A percentile compares a stretch with the other conserved stretches of the same genome.
These are phyloP conservation scores for Cylindroiulus punctatus DNA, from an alignment of 2,888 invertebrate species.

Conservation along the genomic window DNA sequence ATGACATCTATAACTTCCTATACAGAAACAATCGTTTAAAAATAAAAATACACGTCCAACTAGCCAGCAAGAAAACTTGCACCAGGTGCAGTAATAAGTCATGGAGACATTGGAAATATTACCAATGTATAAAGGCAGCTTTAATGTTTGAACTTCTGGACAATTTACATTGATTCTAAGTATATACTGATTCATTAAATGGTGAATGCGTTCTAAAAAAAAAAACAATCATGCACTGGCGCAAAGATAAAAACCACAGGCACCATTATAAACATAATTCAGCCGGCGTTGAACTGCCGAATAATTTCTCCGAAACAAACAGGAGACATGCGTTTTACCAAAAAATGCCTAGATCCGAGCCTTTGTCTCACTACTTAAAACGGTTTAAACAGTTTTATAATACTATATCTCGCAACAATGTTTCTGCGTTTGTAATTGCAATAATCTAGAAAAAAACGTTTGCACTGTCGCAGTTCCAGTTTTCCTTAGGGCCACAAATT, in stretches of 20 bases:
- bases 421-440: background rate
- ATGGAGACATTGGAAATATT: background rate
- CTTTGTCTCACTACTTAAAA: background rate
- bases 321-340: background rate
- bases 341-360: background rate
- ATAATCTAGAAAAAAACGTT: background rate
- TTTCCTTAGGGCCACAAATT: background rate
- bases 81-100: too few relatives aligned
- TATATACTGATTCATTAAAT: slow-evolving; percentile 16
- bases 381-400: background rate
- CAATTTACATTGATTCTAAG: slow-evolving; percentile 29
- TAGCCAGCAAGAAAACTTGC: too few relatives aligned
- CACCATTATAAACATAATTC: slow-evolving; percentile 11
- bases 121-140: slow-evolving; percentile 33
- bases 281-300: background rate
- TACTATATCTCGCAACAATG: background rate
- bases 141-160: slow-evolving; percentile 20
- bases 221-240: slow-evolving; percentile 40
- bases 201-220: background rate
- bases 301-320: background rate
- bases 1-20: too few relatives aligned
- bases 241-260: slow-evolving; percentile 19
- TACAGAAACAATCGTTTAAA: too few relatives aligned
- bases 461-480: background rate
- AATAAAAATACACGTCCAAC: too few relatives aligned